These are phyloP conservation scores for Scomberomorus guttatus DNA, from an alignment of 2,797 vertebrate genomes.

Conservation along the genomic window DNA sequence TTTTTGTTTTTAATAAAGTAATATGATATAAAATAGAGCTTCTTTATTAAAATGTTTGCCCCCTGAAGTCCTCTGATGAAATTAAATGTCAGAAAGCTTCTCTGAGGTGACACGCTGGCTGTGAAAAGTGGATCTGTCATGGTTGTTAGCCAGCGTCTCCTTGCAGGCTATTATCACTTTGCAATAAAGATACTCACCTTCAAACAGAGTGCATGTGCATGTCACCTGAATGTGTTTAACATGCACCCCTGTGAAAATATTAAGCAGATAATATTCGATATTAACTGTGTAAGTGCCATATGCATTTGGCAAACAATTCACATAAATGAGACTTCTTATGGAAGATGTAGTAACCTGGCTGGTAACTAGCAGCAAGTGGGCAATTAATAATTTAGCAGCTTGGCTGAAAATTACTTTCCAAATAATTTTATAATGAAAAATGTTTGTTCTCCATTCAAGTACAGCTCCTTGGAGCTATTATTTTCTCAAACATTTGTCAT, in stretches of 20 bases:
- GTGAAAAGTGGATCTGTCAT: constrained; percentile 30
- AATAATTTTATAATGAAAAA: constrained; percentile 60
- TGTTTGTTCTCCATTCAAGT: constrained; percentile 52
- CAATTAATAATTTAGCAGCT: constrained; percentile 53
- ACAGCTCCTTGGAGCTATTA: constrained; percentile 36
- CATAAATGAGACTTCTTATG: constrained; percentile 12
- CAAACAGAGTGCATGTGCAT: neutral
- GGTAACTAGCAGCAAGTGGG: constrained; percentile 49
- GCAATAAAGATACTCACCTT: constrained; percentile 20
- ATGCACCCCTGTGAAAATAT: neutral
- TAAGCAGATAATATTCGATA: neutral
- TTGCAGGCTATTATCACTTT: constrained; percentile 37
- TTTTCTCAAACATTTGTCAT: constrained; percentile 26
- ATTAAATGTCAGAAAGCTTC: constrained; percentile 21
- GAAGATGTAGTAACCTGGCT: constrained; percentile 26
- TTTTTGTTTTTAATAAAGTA: constrained; percentile 28
- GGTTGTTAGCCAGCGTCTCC: constrained; percentile 24
- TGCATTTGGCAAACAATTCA: constrained; percentile 26
- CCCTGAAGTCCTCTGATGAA: constrained; percentile 20
- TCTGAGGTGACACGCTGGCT: neutral
- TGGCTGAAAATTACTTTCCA: constrained; percentile 61
- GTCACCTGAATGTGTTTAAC: neutral
- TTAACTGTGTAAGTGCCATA: constrained; percentile 3
- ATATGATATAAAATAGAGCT: constrained; percentile 23
- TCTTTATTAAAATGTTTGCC: constrained; percentile 13